Percentiles rank a stretch among this genome's conserved stretches.
Conservation (phyloP, 2,113 vertebrate species). For the Malurus alboscapulatus region DNA sequence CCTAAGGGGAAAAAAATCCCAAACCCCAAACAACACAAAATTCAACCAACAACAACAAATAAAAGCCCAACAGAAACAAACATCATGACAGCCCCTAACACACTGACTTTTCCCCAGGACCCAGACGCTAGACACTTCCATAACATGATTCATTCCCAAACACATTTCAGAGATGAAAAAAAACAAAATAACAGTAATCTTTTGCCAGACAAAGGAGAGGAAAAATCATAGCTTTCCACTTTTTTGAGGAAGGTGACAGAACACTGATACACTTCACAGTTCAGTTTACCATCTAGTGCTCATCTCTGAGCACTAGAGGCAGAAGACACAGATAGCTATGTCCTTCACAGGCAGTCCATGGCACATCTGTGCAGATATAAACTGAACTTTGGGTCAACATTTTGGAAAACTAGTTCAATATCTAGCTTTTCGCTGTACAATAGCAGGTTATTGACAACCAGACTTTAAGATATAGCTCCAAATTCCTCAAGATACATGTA, state of each 20-base stretch:
- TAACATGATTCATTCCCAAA: background rate
- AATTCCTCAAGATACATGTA: background rate
- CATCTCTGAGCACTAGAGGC: background rate
- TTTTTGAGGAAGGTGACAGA: background rate
- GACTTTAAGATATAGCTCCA: background rate
- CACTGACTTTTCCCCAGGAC: background rate
- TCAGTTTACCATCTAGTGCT: no score
- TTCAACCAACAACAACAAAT: background rate
- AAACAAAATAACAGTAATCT: background rate
- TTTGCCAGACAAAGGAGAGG: background rate
- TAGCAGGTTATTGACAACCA: background rate
- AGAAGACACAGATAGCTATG: background rate
- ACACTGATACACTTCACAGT: background rate
- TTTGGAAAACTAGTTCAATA: background rate
- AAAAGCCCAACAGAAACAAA: background rate
- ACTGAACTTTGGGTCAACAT: background rate
- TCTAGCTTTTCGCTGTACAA: background rate
- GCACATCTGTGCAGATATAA: background rate
- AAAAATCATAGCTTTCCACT: background rate
- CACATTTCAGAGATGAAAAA: background rate
- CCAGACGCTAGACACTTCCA: background rate
- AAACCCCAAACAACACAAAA: background rate
- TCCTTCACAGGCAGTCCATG: background rate
- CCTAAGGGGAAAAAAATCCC: background rate
- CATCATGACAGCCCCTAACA: accelerated